A percentile compares a stretch with the other conserved stretches of the same genome.
phyloP scores from a whole-genome alignment of 1,140 invertebrate species.

The Lerema accius region DNA sequence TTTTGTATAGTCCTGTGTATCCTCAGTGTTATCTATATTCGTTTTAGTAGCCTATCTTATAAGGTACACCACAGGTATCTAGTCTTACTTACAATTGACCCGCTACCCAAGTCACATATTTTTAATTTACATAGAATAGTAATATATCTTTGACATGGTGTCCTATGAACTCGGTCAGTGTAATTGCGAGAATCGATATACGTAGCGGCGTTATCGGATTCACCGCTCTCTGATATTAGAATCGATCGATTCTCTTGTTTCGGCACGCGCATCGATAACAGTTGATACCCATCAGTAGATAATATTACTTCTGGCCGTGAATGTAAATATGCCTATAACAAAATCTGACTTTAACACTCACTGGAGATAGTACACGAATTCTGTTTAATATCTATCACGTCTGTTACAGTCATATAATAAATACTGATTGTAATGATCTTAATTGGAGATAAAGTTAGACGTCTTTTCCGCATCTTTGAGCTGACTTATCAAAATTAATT shows the following conservation, averaged over 20 bases:
- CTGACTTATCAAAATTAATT: not conserved
- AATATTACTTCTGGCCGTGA: conserved; percentile 50
- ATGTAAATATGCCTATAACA: conserved; percentile 48
- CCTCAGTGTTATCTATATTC: too few species aligned
- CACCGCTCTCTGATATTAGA: conserved; percentile 30
- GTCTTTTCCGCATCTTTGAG: conserved; percentile 5
- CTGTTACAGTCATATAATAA: conserved; percentile 37
- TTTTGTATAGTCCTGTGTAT: too few species aligned
- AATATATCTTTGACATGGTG: not conserved
- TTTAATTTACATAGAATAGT: not conserved
- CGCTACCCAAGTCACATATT: not conserved
- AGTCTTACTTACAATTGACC: not conserved
- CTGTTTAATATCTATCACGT: conserved; percentile 48
- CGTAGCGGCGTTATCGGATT: conserved; percentile 44
- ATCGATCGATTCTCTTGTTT: conserved; percentile 50
- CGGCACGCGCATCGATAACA: conserved; percentile 64
- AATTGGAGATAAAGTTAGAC: not conserved
- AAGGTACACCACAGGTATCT: too few species aligned
- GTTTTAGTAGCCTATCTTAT: too few species aligned
- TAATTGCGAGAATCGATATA: conserved; percentile 40
- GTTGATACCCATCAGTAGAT: conserved; percentile 70
- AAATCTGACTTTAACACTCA: conserved; percentile 48
- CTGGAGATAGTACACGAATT: conserved; percentile 69
- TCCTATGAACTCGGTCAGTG: conserved; percentile 53
- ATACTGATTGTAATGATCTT: conserved; percentile 12